Base-by-base conservation (phyloP, 2,113 vertebrate species). In the Neopipo cinnamomea region DNA sequence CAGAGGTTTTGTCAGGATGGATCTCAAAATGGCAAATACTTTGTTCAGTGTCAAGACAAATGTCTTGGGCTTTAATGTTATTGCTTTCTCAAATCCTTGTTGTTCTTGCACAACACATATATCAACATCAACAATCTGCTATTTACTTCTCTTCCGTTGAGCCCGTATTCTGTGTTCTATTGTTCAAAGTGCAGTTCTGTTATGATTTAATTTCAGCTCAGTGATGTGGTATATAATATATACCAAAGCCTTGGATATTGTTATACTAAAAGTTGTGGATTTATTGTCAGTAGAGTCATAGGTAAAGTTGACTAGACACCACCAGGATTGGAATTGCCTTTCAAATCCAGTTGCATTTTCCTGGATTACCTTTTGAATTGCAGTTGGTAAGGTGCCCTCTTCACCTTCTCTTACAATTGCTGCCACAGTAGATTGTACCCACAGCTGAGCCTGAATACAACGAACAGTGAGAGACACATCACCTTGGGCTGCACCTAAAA, bases 141-240 rank as follows among this genome's bases (percentile, higher is more conserved):
- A 44, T 37, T 49, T 77, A 15, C 63, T 84, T 55, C 10, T 10
- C 18, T 63, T 63, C 44, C 49, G 5, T 16, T 77, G 31, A 37
- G 25, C 18, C 41, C 25, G 24, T 56, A 37, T 2, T 3, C 18
- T 5, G 0, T 49, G 10, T 71, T 76, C 10, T 10, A 1, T 33
- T 31, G 5, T 27, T 47, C 6, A 27, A 35, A 83, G 41, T 35
- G 5, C 25, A 49, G 17, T 33, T 63, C 72, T 6, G 37, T 49
- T 49, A 28, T 42, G 41, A 84, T 63, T 71, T 50, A 20, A 71
- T 71, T 42, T 63, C 56, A 71, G 19, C 14, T 15, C 35, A 77
- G 2, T 50, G 15, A 28, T 37, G 27, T 42, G 35, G 12, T 16
- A 37, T 33, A 20, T 11, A 15, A 11, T 33, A 25, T 39, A n/a